Conservation (phyloP, 2,797 vertebrate species). For the Erethizon dorsatum region DNA sequence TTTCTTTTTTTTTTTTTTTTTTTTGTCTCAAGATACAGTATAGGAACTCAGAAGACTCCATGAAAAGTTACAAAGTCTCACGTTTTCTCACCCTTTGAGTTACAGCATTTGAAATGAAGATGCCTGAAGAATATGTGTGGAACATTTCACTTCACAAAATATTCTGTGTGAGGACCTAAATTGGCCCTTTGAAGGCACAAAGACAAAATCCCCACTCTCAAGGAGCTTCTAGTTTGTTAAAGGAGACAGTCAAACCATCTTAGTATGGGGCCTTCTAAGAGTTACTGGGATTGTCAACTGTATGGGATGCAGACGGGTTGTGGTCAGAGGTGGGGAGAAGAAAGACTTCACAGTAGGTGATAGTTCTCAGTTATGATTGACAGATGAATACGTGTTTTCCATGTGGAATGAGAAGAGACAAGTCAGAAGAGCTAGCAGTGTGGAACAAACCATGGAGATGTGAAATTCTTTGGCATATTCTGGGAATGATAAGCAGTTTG, state of each 20-base stretch:
- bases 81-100: background rate
- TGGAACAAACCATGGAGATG: background rate
- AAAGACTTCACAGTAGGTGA: background rate
- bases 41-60: conserved; percentile 45
- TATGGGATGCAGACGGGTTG: background rate
- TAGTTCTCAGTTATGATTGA: background rate
- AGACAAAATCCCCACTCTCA: background rate
- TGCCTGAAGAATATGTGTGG: background rate
- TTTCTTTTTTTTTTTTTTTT: background rate
- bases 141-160: background rate
- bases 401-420: background rate
- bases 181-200: conserved; percentile 41
- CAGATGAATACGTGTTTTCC: background rate
- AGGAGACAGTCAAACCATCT: background rate
- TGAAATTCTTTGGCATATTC: background rate
- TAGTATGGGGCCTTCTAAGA: conserved; percentile 17
- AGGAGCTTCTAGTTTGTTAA: background rate
- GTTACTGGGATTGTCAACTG: background rate
- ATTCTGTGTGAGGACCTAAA: background rate
- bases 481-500: conserved; percentile 13
- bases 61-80: conserved; percentile 16
- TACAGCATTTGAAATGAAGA: background rate
- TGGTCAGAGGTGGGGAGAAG: background rate
- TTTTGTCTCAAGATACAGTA: background rate
- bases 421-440: background rate